These are phyloP conservation scores for Piscicola geometra DNA, from an alignment of 2,888 invertebrate genomes.

Conservation along the genomic window DNA sequence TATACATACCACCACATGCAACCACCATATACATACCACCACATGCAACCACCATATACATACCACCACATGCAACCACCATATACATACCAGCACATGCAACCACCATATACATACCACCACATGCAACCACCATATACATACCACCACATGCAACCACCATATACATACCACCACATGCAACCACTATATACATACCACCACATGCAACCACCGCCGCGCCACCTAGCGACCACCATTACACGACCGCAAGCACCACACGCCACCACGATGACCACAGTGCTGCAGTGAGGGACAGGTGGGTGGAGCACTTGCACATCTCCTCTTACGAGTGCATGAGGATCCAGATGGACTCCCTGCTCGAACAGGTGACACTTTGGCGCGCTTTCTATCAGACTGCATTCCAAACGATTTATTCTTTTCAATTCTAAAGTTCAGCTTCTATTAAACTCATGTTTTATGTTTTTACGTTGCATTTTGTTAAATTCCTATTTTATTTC, in stretches of 20 bases:
- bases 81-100: too few species aligned
- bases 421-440: too few species aligned
- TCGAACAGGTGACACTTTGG: conserved; percentile 42
- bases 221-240: not conserved
- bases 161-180: not conserved
- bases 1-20: too few species aligned
- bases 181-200: not conserved
- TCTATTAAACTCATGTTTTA: too few species aligned
- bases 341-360: conserved; percentile 63
- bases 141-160: not conserved
- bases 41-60: too few species aligned
- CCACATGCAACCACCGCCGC: not conserved
- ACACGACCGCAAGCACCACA: too few species aligned
- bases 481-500: too few species aligned
- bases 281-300: conserved; percentile 74
- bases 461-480: too few species aligned
- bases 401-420: too few species aligned
- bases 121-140: not conserved
- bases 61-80: too few species aligned
- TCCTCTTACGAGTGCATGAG: conserved; percentile 79
- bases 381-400: too few species aligned
- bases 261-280: not conserved
- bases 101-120: not conserved
- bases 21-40: too few species aligned
- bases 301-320: conserved; percentile 77